These are phyloP conservation scores for Halocynthia aurantium DNA, from an alignment of 23 tunicate genomes.

Conservation along the genomic window DNA sequence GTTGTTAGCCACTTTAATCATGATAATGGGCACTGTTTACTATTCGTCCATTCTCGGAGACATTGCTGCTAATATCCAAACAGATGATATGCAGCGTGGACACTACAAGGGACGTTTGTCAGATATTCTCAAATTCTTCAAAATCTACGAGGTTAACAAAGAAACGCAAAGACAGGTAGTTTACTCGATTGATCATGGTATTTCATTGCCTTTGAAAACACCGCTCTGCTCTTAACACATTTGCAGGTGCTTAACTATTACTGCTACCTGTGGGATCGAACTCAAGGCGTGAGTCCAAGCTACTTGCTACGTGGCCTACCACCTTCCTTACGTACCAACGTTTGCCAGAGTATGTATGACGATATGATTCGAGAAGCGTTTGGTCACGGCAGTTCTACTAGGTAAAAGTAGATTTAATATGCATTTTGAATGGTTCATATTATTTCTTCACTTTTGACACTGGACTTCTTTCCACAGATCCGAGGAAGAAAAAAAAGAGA, in stretches of 20 bases:
- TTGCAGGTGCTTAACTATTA: slow-evolving; percentile 71
- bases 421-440: no score
- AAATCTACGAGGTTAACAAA: slow-evolving; percentile 63
- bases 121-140: slow-evolving; percentile 81
- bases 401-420: no score
- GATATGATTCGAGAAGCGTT: slow-evolving; percentile 74
- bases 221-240: no score
- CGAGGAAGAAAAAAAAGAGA: slow-evolving; percentile 40
- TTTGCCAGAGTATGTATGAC: slow-evolving; percentile 90
- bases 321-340: slow-evolving; percentile 64
- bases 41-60: slow-evolving; percentile 77
- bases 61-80: slow-evolving; percentile 79
- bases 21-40: slow-evolving; percentile 49
- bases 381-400: slow-evolving; percentile 13
- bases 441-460: no score
- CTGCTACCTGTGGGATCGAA: slow-evolving; percentile 85
- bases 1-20: slow-evolving; percentile 40
- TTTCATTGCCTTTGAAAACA: no score
- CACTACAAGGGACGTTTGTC: slow-evolving; percentile 53
- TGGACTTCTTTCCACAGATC: neutral
- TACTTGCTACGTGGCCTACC: slow-evolving; percentile 62
- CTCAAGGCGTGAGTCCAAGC: slow-evolving; percentile 83
- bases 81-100: slow-evolving; percentile 70
- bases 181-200: neutral
- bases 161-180: slow-evolving; percentile 64